Percentiles rank a stretch among this genome's conserved stretches.
Evolutionary conservation across 2,113 vertebrate genomes (phyloP).

Genomic region (Mastomys natalensis): DNA sequence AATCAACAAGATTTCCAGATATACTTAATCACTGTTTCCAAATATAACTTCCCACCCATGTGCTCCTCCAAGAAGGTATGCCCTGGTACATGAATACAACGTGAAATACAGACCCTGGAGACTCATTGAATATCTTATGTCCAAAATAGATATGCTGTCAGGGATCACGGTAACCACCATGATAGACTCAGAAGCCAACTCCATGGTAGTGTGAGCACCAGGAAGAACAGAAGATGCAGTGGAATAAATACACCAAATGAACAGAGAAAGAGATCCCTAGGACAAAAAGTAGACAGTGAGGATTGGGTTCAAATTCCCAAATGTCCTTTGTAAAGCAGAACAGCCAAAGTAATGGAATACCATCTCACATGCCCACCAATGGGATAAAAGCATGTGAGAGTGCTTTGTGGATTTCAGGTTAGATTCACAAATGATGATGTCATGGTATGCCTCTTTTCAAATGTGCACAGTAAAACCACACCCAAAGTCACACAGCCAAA

Average conservation of each 20-base stretch:
- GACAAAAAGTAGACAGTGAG: not conserved
- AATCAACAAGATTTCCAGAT: not conserved
- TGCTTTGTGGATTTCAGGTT: not conserved
- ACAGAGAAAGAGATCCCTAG: not conserved
- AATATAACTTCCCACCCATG: not conserved
- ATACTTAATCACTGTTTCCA: not conserved
- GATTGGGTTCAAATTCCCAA: not conserved
- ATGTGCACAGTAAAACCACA: not conserved
- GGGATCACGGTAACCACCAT: not conserved
- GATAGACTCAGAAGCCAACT: not conserved
- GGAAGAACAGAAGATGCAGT: not conserved
- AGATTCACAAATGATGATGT: not conserved
- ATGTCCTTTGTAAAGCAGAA: not conserved
- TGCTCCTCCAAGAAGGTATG: not conserved
- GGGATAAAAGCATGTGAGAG: not conserved
- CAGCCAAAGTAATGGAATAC: not conserved
- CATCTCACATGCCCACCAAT: not conserved
- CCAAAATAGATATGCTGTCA: not conserved
- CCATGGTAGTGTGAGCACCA: not conserved
- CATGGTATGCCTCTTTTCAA: not conserved
- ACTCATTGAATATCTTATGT: not conserved
- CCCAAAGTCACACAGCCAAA: not conserved
- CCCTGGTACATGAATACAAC: not conserved
- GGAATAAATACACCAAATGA: not conserved
- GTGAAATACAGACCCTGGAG: not conserved